These are phyloP conservation scores for Sebastes vulpes DNA, from an alignment of 2,797 vertebrate species.

Conservation along the genomic window DNA sequence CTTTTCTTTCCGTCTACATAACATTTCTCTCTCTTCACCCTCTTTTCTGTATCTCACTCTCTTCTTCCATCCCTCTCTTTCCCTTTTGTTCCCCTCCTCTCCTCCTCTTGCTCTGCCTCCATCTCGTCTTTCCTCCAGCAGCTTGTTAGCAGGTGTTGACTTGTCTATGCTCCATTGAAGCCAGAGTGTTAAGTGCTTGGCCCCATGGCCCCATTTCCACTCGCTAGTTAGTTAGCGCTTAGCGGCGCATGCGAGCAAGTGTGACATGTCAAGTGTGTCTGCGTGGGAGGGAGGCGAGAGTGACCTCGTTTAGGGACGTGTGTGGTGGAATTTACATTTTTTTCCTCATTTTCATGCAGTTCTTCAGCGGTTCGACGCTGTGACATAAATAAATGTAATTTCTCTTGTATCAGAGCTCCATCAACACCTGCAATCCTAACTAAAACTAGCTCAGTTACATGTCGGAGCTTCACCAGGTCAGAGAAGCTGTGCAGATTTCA, in stretches of 20 bases:
- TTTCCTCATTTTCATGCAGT: background rate
- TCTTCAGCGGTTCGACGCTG: background rate
- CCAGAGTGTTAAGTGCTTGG: constrained; percentile 75
- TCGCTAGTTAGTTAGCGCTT: constrained; percentile 73
- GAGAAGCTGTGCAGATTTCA: background rate
- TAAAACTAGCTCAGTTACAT: background rate
- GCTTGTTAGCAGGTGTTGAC: constrained; percentile 82
- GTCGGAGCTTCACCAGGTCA: background rate
- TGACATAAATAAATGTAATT: background rate
- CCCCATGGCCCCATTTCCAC: constrained; percentile 71
- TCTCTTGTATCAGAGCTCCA: background rate
- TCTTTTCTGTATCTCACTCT: constrained; percentile 19
- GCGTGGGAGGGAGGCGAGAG: constrained; percentile 15
- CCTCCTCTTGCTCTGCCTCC: background rate
- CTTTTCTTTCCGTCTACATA: constrained; percentile 29
- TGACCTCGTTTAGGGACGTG: constrained; percentile 35
- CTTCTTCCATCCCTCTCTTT: background rate
- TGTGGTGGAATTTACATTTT: constrained; percentile 18
- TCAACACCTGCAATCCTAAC: background rate
- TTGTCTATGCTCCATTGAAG: constrained; percentile 75
- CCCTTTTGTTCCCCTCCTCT: constrained; percentile 5
- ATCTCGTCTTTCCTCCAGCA: constrained; percentile 53
- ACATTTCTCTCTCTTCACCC: constrained; percentile 27
- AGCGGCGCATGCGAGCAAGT: constrained; percentile 51
- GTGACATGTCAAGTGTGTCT: constrained; percentile 62